A percentile compares a stretch with the other conserved stretches of the same genome.
Evolutionary conservation across 2,797 vertebrate species (phyloP).

Genomic region (Atherinosoma microstoma): DNA sequence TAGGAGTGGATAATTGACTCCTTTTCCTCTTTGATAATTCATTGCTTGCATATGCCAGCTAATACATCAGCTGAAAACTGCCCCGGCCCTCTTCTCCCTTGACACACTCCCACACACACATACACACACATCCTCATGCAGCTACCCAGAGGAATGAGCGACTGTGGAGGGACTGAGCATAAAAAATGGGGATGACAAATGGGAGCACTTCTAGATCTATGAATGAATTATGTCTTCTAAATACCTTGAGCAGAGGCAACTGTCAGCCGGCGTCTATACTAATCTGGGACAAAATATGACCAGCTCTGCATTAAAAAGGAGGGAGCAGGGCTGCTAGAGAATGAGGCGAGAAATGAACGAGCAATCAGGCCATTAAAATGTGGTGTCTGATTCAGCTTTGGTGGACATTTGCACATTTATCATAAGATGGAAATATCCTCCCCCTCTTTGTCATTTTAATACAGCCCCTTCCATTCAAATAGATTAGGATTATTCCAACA

Average conservation of each 20-base stretch:
- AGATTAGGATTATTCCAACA: slow-evolving; percentile 82
- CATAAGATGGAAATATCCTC: slow-evolving; percentile 74
- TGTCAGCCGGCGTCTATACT: slow-evolving; percentile 92
- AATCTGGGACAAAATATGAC: slow-evolving; percentile 96
- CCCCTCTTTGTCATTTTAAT: slow-evolving; percentile 69
- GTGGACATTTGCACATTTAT: slow-evolving; percentile 88
- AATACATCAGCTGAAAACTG: slow-evolving; percentile 93
- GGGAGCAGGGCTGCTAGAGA: slow-evolving; percentile 72
- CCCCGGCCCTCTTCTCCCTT: slow-evolving; percentile 76
- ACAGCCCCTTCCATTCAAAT: slow-evolving; percentile 72
- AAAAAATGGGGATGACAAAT: slow-evolving; percentile 90
- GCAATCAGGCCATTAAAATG: slow-evolving; percentile 92
- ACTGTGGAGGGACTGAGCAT: slow-evolving; percentile 67
- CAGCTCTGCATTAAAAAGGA: slow-evolving; percentile 89
- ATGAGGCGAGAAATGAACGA: slow-evolving; percentile 90
- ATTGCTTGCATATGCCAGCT: slow-evolving; percentile 92
- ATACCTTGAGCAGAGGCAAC: slow-evolving; percentile 95
- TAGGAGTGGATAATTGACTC: slow-evolving; percentile 99
- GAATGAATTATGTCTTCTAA: slow-evolving; percentile 98
- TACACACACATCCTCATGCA: slow-evolving; percentile 28
- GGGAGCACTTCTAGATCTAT: slow-evolving; percentile 93
- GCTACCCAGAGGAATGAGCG: slow-evolving; percentile 79
- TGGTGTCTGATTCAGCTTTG: slow-evolving; percentile 84
- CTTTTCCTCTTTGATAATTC: slow-evolving; percentile 98
- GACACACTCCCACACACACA: slow-evolving; percentile 43